Conservation (phyloP, 1,140 invertebrate genomes). For the Hyles vespertilio region DNA sequence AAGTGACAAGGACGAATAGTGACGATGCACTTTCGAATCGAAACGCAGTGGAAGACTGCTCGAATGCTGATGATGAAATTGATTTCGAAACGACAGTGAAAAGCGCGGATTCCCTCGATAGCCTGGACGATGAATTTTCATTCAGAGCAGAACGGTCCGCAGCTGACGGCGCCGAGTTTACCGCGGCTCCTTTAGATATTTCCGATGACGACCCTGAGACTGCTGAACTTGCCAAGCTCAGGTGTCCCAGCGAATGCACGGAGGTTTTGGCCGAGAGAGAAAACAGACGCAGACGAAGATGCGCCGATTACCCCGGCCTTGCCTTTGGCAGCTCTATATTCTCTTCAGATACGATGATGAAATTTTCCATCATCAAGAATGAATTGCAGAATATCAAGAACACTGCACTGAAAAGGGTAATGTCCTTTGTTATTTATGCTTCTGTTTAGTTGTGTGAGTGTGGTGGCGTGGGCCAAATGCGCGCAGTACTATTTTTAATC, state of each 20-base stretch:
- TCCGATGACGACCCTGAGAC: conserved; percentile 83
- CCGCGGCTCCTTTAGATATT: conserved; percentile 47
- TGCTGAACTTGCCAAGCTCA: conserved; percentile 85
- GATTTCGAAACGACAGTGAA: conserved; percentile 55
- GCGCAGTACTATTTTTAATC: conserved; percentile 70
- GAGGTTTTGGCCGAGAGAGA: conserved; percentile 92
- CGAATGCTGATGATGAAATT: conserved; percentile 63
- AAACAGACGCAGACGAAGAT: conserved; percentile 83
- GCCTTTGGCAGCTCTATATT: conserved; percentile 94
- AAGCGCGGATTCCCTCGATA: conserved; percentile 50
- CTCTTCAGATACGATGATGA: conserved; percentile 98
- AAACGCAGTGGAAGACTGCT: conserved; percentile 53
- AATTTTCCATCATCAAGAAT: conserved; percentile 96
- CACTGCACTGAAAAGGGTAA: conserved; percentile 97
- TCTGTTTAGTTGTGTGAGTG: conserved; percentile 42
- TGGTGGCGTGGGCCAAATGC: conserved; percentile 61
- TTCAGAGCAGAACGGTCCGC: conserved; percentile 64
- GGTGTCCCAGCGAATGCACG: conserved; percentile 91
- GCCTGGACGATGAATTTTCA: conserved; percentile 63
- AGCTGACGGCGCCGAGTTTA: conserved; percentile 59
- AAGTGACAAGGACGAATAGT: conserved; percentile 73
- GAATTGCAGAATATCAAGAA: conserved; percentile 98
- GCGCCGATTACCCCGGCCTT: conserved; percentile 93
- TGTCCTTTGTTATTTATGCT: conserved; percentile 54
- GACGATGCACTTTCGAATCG: conserved; percentile 74